Evolutionary conservation across 2,888 invertebrate genomes (phyloP).

Genomic region (Malacosoma neustria): DNA sequence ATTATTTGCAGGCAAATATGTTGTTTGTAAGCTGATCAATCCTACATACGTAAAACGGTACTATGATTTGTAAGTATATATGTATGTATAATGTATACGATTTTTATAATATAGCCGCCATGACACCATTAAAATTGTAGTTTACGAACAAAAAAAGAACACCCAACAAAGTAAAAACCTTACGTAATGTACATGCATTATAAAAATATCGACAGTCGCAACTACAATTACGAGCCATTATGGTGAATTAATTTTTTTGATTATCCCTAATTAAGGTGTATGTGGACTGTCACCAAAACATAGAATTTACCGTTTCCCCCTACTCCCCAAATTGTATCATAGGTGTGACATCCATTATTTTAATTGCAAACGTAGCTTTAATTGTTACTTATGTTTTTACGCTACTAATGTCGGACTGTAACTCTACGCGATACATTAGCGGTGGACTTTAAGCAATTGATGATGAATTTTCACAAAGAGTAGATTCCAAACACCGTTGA

Average conservation of each 20-base stretch:
- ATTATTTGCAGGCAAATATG: too few species aligned
- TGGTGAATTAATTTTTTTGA: constrained; percentile 38
- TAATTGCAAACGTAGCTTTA: constrained; percentile 62
- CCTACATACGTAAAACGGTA: too few species aligned
- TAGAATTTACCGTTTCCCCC: constrained; percentile 43
- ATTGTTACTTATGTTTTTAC: constrained; percentile 53
- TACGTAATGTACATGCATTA: constrained; percentile 31
- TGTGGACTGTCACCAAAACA: constrained; percentile 29
- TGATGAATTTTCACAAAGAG: too few species aligned
- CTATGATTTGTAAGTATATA: too few species aligned
- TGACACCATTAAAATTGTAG: too few species aligned
- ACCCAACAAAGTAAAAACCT: background rate
- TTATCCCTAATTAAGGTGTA: constrained; percentile 35
- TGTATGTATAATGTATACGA: too few species aligned
- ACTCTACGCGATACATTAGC: constrained; percentile 1
- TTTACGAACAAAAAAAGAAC: too few species aligned
- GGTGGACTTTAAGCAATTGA: background rate
- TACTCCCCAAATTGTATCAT: constrained; percentile 57
- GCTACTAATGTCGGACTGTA: constrained; percentile 26
- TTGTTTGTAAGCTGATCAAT: too few species aligned
- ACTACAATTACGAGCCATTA: constrained; percentile 33
- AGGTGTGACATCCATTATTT: constrained; percentile 73
- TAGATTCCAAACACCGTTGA: too few species aligned
- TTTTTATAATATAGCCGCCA: too few species aligned
- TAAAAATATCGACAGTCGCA: constrained; percentile 22